Conservation (phyloP, 2,888 invertebrate genomes). For the Tenthredo livida region DNA sequence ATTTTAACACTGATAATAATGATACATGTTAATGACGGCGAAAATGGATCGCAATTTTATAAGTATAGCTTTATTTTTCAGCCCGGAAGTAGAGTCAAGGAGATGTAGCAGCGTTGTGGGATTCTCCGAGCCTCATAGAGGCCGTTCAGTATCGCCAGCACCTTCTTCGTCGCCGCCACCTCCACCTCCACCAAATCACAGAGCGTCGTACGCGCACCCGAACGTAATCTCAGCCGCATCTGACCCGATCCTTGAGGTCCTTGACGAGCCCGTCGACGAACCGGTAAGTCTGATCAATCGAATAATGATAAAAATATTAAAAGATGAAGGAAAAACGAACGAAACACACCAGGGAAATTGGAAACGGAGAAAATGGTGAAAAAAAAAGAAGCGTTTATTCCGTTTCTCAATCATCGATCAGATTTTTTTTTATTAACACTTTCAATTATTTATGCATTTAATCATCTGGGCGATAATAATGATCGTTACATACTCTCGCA, state of each 20-base stretch:
- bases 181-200: conserved; percentile 62
- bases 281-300: conserved; percentile 64
- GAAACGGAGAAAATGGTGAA: neutral
- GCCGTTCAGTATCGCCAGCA: conserved; percentile 62
- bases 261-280: conserved; percentile 72
- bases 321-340: no score
- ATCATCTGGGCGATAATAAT: neutral
- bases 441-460: no score
- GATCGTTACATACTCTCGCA: neutral
- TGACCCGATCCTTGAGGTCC: conserved; percentile 67
- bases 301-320: neutral
- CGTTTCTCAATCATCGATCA: neutral
- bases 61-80: conserved; percentile 55
- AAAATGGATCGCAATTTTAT: neutral
- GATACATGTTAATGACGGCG: no score
- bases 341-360: neutral
- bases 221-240: conserved; percentile 61
- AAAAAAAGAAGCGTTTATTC: neutral
- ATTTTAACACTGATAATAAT: no score
- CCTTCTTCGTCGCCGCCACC: conserved; percentile 65
- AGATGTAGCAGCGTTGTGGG: conserved; percentile 62
- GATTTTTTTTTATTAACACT: neutral
- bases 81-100: conserved; percentile 64
- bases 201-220: conserved; percentile 62
- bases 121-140: conserved; percentile 63